Percentiles rank a stretch among this genome's conserved stretches.
Evolutionary conservation across 2,113 vertebrate species (phyloP).

Genomic region (Oncorhynchus gorbuscha): DNA sequence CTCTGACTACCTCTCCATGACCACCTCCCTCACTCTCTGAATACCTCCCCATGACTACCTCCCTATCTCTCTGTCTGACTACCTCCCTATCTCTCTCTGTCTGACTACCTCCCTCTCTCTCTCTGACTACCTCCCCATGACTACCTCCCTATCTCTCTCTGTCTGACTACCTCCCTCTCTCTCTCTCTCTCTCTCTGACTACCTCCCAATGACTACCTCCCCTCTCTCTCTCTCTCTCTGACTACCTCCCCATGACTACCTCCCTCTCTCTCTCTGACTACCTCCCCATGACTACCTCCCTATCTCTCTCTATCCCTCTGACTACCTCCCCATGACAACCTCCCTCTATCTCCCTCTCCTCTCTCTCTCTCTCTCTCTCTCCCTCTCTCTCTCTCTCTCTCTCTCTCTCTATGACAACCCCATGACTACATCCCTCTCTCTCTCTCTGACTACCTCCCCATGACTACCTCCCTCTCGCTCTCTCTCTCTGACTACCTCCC

Average conservation of each 20-base stretch:
- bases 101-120: too few species aligned
- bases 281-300: constrained; percentile 8
- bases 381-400: constrained; percentile 27
- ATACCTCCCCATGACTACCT: constrained; percentile 27
- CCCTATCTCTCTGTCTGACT: too few species aligned
- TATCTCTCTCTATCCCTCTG: neutral
- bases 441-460: constrained; percentile 34
- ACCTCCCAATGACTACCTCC: too few species aligned
- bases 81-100: too few species aligned
- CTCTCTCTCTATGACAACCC: too few species aligned
- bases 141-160: too few species aligned
- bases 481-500: constrained; percentile 35
- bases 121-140: too few species aligned
- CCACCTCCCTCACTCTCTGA: constrained; percentile 34
- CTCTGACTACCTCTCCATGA: constrained; percentile 16
- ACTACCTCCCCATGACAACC: neutral
- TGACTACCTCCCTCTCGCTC: constrained; percentile 4
- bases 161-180: too few species aligned
- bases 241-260: too few species aligned
- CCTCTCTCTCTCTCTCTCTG: constrained; percentile 39
- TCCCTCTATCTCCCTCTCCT: constrained; percentile 35
- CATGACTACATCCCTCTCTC: constrained; percentile 18
- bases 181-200: constrained; percentile 29
- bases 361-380: neutral
- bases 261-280: constrained; percentile 26